Base-by-base conservation (phyloP, 2,113 vertebrate genomes). In the Natator depressus region DNA sequence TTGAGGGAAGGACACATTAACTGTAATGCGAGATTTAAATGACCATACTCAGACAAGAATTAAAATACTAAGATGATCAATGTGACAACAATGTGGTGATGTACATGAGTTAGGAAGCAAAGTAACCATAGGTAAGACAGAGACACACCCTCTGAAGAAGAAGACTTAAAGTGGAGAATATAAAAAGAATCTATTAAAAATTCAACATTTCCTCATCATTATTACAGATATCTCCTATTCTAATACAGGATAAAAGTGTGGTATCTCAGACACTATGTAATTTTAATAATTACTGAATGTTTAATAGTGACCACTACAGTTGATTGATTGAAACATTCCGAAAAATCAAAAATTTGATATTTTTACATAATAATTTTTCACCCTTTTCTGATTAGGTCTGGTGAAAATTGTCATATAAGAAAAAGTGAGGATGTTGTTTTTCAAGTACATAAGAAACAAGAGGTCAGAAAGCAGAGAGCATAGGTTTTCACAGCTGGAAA, bases 261-360 rank as follows among this genome's bases (percentile, higher is more conserved):
- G 4, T 0, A 0, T 88, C 1, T 4, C 22, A 7, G 24, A 6
- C 31, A 75, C 0, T 46, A 2, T 62, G 14, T 31, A 51, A 27
- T 4, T 72, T n/a, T 4, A 46, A 19, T 4, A 80, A 27, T 53
- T 85, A 5, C 10, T 90, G 27, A 25, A 86, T 76, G 31, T 35
- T 4, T 75, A 47, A 5, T 5, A 2, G 2, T 81, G 6, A 47
- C 82, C 10, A 82, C n/a, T 86, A 46, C 57, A 86, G 46, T 42
- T 42, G 42, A 42, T 5, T 1, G 3, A 4, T 10, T 57, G 35
- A 9, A 94, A 46, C 2, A 0, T 62, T 65, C 31, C n/a, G 31
- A 65, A 35, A 35, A 65, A 88, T 62, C 29, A 5, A 94, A 83
- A 4, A 3, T 12, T 38, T 17, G 8, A 4, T 13, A n/a, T 53